Evolutionary conservation across 92 coral and sea anemone species (phyloP).

Genomic region (Palythoa caribaeorum): DNA sequence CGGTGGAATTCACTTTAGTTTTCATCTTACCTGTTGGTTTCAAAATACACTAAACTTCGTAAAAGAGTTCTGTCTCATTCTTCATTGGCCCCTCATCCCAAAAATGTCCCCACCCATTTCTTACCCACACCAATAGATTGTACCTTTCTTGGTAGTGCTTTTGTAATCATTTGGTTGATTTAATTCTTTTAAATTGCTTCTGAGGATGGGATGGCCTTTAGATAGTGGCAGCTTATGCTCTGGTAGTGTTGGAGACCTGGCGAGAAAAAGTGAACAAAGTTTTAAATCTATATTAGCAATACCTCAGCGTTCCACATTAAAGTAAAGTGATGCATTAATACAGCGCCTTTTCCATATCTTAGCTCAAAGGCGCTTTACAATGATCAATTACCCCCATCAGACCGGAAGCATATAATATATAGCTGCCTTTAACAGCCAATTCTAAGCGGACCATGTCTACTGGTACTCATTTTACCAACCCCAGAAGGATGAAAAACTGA

Average conservation of each 20-base stretch:
- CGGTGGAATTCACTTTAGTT: conserved; percentile 12
- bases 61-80: neutral
- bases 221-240: conserved; percentile 82
- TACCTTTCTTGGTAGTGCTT: conserved; percentile 21
- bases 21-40: conserved; percentile 8
- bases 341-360: too few species aligned
- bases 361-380: too few species aligned
- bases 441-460: too few species aligned
- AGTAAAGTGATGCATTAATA: too few species aligned
- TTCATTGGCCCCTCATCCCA: neutral
- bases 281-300: neutral
- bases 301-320: too few species aligned
- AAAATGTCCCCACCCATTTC: neutral
- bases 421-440: too few species aligned
- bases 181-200: neutral
- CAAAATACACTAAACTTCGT: neutral
- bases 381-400: too few species aligned
- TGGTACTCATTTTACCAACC: too few species aligned
- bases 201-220: conserved; percentile 66
- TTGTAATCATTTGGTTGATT: neutral
- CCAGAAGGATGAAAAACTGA: too few species aligned
- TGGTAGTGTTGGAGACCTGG: conserved; percentile 52
- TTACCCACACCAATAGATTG: neutral
- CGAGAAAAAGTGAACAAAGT: neutral
- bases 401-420: too few species aligned